Evolutionary conservation across 1,140 invertebrate genomes (phyloP), one percentile per base, ranked within the genome.

Genomic region (Bombus turneri): DNA sequence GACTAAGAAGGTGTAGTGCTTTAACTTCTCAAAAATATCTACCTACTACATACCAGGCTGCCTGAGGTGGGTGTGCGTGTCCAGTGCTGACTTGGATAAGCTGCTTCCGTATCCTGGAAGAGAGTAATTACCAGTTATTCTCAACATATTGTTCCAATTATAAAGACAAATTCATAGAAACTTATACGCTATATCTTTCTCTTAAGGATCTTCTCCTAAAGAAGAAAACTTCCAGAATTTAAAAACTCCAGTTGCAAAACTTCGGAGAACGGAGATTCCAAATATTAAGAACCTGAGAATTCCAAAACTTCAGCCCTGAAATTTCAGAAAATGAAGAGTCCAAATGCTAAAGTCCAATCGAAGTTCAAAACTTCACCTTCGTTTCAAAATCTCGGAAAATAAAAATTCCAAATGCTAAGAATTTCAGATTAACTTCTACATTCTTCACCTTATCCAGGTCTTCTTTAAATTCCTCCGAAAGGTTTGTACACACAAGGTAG

Each of bases 31-130:
- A 92, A 94, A 93, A 94, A 93, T 94, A 93, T 93, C 91, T 94
- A 93, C 93, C 92, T 93, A 94, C 92, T 94, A 95, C 96, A 96
- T 95, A 98, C 97, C 97, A 96, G 97, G 97, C 96, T 98, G 98
- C 94, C 98, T 96, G 89, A 98, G 96, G 96, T 98, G 98, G 91
- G 97, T 96, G 94, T 98, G 98, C 80, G 97, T 97, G 94, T 98
- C 98, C 92, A 98, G 94, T 84, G 97, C 97, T 88, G 97, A 96
- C 95, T 98, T 98, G 68, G 96, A 96, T 94, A 97, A 96, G 95
- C 98, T 98, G 92, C 96, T 96, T 91, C 97, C 96, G 96, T 97
- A 98, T 92, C 97, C 97, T 97, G 95, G 39, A 97, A 96, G 90
- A 93, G 91, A 91, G 84, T 53, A 76, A 31, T 77, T 75, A 68